Conservation (phyloP, 2,113 vertebrate species). For the human region GRCh38 chr12:100532001-100532500, state of each 20-base stretch:
- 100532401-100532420: constrained; percentile 43
- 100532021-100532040: neutral
- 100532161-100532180: neutral
- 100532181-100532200: neutral
- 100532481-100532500: constrained; percentile 99
- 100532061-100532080: neutral
- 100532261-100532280: neutral
- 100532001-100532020: neutral
- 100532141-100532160: neutral
- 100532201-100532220: neutral
- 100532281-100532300: neutral
- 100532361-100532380: accelerated
- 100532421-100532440: neutral
- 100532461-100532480: constrained; percentile 99
- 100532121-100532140: neutral
- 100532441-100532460: constrained; percentile 86
- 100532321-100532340: accelerated
- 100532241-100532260: constrained; percentile 10
- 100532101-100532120: neutral
- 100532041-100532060: neutral
- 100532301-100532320: neutral
- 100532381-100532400: constrained; percentile 19
- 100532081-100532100: neutral
- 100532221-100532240: neutral
- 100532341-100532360: neutral